Evolutionary conservation across 2,113 vertebrate genomes (phyloP), one percentile per base, ranked within the genome.

Genomic region (Recurvirostra avosetta): DNA sequence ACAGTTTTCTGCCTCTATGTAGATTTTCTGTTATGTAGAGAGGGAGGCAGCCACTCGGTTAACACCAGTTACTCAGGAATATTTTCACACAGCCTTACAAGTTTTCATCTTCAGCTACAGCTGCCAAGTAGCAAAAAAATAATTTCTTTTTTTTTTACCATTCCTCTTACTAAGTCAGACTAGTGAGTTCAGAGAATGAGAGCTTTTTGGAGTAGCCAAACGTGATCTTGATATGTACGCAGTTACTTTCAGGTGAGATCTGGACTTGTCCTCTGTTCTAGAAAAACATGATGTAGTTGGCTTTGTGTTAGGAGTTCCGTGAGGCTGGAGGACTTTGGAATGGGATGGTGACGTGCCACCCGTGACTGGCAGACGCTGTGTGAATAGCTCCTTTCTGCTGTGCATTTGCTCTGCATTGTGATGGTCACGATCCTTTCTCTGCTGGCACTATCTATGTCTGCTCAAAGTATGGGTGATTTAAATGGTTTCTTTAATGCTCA

Each of bases 191-290:
- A 53, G 52, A 71, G 66, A 72, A 29, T 29, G 27, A 30, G 50
- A 84, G 15, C 45, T 53, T 63, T 68, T 40, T 43, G 36, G 26
- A 27, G 23, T 59, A 71, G 58, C 34, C 47, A 85, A 34, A 71
- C 16, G 6, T 40, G 59, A 19, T 76, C 43, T 41, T 45, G 9
- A 40, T 36, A 23, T 5, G 12, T 43, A 36, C 0, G 0, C 38
- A 23, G 30, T 43, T 53, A 34, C 41, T 70, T 67, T 59, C 25
- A 79, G 61, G 38, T 43, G 78, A 63, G 49, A 67, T 63, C 58
- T 74, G 43, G 61, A 43, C 22, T 70, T 65, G 32, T 30, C 19
- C 59, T 84, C 70, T 62, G 14, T 53, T 81, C 47, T 50, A 50
- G 74, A 53, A 53, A 63, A 78, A 17, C 11, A 9, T 22, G 3